phyloP scores from a whole-genome alignment of 2,888 invertebrate species.

The Heliconius sara region DNA sequence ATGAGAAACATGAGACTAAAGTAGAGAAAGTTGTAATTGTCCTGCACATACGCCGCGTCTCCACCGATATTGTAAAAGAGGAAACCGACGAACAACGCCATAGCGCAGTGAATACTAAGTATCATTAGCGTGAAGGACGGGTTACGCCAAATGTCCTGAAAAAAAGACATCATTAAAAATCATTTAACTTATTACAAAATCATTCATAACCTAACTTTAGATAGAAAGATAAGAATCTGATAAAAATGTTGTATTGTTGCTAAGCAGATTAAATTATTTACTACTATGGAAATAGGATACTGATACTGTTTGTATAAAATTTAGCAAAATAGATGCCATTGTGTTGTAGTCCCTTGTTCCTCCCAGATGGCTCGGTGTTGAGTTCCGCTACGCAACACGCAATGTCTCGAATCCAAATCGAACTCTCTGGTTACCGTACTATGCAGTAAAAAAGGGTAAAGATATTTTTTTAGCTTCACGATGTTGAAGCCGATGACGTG shows the following conservation, averaged over 20 bases:
- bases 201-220: neutral
- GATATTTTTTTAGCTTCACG: no score
- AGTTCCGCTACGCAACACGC: neutral
- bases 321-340: neutral
- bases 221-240: neutral
- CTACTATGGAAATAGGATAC: neutral
- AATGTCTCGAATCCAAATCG: neutral
- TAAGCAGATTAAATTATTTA: neutral
- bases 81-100: conserved; percentile 92
- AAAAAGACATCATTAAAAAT: conserved; percentile 46
- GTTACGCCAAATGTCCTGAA: conserved; percentile 86
- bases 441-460: no score
- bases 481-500: no score
- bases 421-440: neutral
- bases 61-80: conserved; percentile 94
- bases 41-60: conserved; percentile 91
- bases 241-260: neutral
- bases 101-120: conserved; percentile 89
- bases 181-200: conserved; percentile 14
- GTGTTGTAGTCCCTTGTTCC: no score
- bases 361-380: neutral
- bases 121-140: conserved; percentile 90
- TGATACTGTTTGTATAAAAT: neutral
- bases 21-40: conserved; percentile 95
- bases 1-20: conserved; percentile 97